These are phyloP conservation scores for Alosa sapidissima DNA, from an alignment of 2,797 vertebrate genomes.

Conservation along the genomic window DNA sequence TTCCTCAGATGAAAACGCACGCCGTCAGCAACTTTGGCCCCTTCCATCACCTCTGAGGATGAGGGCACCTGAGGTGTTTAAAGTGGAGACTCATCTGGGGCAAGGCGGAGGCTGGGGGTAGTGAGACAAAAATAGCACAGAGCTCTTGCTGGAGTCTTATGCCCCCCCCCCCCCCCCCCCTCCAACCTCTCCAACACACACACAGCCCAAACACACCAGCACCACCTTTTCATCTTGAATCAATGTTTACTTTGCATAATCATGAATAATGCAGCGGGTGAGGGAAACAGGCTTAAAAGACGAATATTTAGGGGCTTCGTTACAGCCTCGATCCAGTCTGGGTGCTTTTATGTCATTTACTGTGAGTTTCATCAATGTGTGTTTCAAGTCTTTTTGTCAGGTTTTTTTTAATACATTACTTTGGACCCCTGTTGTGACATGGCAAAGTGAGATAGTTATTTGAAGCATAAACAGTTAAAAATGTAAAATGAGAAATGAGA, in stretches of 20 bases:
- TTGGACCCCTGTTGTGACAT: not conserved
- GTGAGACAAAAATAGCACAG: constrained; percentile 4
- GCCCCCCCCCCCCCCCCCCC: not conserved
- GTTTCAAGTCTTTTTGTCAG: constrained; percentile 37
- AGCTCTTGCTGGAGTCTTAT: not conserved
- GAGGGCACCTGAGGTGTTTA: not conserved
- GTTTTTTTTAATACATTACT: constrained; percentile 16
- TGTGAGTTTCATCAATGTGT: constrained; percentile 28
- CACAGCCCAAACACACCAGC: not conserved
- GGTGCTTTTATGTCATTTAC: constrained; percentile 40
- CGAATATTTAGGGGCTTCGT: constrained; percentile 35
- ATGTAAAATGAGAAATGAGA: not conserved
- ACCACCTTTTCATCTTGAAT: constrained; percentile 32
- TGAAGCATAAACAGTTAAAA: not conserved
- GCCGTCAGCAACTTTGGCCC: not conserved
- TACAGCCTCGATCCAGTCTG: not conserved
- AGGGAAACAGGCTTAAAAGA: constrained; percentile 25
- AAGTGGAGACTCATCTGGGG: constrained; percentile 3
- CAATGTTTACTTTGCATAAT: constrained; percentile 32
- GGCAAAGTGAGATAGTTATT: not conserved
- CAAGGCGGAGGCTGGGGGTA: not conserved
- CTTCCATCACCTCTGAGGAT: not conserved
- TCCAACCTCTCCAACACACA: not conserved
- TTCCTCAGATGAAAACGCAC: not conserved
- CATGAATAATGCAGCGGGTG: constrained; percentile 33